Evolutionary conservation across 2,113 vertebrate species (phyloP).

Genomic region (Colossoma macropomum): DNA sequence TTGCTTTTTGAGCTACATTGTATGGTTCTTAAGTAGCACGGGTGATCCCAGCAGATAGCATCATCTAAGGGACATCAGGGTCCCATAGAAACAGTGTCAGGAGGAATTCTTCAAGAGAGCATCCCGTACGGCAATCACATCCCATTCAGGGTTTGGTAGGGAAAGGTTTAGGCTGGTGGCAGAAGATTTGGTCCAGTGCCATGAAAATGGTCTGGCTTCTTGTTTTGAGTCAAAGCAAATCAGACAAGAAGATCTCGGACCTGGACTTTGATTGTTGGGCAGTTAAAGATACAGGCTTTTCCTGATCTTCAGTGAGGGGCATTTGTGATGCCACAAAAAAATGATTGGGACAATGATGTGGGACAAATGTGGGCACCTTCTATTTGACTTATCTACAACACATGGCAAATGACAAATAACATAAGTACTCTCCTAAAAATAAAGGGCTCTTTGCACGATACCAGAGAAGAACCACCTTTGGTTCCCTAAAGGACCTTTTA

Average conservation of each 20-base stretch:
- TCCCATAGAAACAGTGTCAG: constrained; percentile 60
- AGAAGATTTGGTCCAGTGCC: constrained; percentile 60
- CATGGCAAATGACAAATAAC: no score
- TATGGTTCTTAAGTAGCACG: constrained; percentile 27
- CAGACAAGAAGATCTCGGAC: neutral
- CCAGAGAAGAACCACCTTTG: no score
- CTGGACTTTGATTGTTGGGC: constrained; percentile 33
- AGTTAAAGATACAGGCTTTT: neutral
- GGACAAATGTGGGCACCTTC: no score
- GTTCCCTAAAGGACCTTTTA: no score
- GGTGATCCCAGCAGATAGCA: constrained; percentile 59
- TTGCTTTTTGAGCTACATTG: constrained; percentile 43
- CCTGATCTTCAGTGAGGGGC: no score
- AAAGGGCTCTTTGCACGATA: no score
- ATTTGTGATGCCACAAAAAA: no score
- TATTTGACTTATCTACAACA: no score
- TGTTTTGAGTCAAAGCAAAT: constrained; percentile 60
- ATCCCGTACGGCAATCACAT: constrained; percentile 62
- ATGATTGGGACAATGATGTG: no score
- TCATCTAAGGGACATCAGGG: constrained; percentile 58
- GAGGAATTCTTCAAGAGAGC: constrained; percentile 39
- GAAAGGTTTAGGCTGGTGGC: constrained; percentile 54
- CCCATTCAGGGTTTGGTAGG: constrained; percentile 61
- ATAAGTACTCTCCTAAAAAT: no score
- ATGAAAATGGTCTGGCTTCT: constrained; percentile 56